These are phyloP conservation scores for Scaptomyza hsui DNA, from an alignment of 1,140 invertebrate species.

Conservation along the genomic window DNA sequence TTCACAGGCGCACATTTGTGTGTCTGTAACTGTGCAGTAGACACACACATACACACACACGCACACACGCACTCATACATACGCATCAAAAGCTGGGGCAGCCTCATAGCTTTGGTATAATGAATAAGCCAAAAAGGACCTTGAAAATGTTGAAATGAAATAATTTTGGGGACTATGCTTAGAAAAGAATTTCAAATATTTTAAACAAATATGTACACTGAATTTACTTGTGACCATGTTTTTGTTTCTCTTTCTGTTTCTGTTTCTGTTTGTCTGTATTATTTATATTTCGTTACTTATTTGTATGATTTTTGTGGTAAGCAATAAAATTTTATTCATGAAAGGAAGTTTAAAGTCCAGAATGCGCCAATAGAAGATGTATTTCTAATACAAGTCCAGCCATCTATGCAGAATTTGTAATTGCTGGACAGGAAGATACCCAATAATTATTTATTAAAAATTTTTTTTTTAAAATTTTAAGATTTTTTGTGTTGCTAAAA, in stretches of 20 bases:
- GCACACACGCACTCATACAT: background rate
- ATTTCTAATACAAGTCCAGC: background rate
- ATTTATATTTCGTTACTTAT: conserved; percentile 28
- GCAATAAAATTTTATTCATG: conserved; percentile 15
- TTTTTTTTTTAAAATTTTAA: too few species aligned
- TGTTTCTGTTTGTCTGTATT: background rate
- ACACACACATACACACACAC: conserved; percentile 2
- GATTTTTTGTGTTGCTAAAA: too few species aligned
- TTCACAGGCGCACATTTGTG: background rate
- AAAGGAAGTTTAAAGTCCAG: conserved; percentile 2
- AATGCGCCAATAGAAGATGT: background rate
- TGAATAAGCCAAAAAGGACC: conserved; percentile 42
- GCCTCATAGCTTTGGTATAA: conserved; percentile 32
- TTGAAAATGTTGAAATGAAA: conserved; percentile 46
- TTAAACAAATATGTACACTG: conserved; percentile 25
- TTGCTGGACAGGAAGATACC: background rate
- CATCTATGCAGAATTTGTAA: background rate
- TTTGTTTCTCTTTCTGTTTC: conserved; percentile 11
- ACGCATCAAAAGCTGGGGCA: conserved; percentile 12
- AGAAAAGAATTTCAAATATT: conserved; percentile 43
- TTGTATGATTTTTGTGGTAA: conserved; percentile 28
- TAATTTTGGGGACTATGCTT: conserved; percentile 27
- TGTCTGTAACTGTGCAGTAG: background rate
- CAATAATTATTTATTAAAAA: background rate
- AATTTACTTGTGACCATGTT: conserved; percentile 21